Evolutionary conservation across 2,888 invertebrate species (phyloP).

Genomic region (Dynastes hyllus): DNA sequence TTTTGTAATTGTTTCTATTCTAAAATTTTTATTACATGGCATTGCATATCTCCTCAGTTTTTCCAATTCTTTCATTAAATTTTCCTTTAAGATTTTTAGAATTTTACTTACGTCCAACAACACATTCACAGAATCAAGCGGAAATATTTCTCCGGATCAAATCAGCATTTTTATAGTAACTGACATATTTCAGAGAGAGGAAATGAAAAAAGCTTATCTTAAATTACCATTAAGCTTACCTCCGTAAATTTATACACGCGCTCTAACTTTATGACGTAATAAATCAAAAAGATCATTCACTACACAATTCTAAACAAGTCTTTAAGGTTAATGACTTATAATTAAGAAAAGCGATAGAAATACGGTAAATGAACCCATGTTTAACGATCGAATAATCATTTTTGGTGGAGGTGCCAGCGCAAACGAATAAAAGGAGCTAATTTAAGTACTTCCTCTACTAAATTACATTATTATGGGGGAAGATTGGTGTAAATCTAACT

Average conservation of each 20-base stretch:
- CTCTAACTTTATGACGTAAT: constrained; percentile 19
- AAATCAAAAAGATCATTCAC: constrained; percentile 22
- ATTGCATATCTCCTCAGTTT: no score
- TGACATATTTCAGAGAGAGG: constrained; percentile 25
- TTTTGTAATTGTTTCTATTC: no score
- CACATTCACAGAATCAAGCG: background rate
- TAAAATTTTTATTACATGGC: no score
- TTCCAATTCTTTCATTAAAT: no score
- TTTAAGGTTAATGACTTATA: constrained; percentile 24
- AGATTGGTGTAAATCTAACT: no score
- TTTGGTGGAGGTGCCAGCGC: background rate
- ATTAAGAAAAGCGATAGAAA: constrained; percentile 17
- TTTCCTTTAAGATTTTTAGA: no score
- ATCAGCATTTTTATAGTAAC: constrained; percentile 5
- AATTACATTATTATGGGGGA: no score
- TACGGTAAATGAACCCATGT: background rate
- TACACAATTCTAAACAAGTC: background rate
- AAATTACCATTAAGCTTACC: constrained; percentile 20
- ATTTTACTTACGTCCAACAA: no score
- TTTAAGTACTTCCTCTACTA: background rate
- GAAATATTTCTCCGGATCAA: background rate
- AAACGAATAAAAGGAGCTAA: background rate
- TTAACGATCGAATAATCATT: background rate
- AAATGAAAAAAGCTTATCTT: constrained; percentile 41
- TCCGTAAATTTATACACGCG: constrained; percentile 17